Evolutionary conservation across 2,113 vertebrate species (phyloP).

Genomic region (Saguinus midas): DNA sequence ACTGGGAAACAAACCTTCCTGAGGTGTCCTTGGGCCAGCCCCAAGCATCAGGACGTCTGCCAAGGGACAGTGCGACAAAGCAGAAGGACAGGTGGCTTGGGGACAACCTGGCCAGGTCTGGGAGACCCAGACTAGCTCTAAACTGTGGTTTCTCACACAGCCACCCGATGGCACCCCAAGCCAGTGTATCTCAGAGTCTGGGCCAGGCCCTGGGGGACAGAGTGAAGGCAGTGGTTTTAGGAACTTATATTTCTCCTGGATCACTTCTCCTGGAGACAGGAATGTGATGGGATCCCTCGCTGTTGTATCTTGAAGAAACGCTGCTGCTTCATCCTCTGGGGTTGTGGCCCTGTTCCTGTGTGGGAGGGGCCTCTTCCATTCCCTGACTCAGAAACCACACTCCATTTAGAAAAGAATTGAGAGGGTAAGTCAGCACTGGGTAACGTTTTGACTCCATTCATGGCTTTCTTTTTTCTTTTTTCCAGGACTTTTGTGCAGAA

Average conservation of each 20-base stretch:
- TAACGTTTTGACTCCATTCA: background rate
- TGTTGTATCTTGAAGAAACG: constrained; percentile 54
- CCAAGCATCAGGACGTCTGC: background rate
- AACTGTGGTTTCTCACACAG: background rate
- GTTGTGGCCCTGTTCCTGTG: background rate
- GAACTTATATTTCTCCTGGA: constrained; percentile 64
- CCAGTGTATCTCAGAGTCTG: background rate
- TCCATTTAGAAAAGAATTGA: background rate
- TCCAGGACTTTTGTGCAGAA: constrained; percentile 25
- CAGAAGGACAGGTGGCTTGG: background rate
- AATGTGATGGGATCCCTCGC: background rate
- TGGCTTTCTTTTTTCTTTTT: background rate
- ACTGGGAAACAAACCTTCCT: background rate
- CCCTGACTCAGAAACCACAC: background rate
- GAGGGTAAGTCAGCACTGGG: background rate
- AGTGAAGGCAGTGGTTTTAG: background rate
- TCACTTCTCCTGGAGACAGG: constrained; percentile 30
- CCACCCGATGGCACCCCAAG: constrained; percentile 53
- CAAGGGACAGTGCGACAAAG: constrained; percentile 20
- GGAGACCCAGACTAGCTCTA: background rate
- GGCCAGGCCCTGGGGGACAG: background rate
- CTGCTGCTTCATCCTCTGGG: constrained; percentile 43
- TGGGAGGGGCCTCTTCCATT: background rate
- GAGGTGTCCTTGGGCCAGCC: background rate
- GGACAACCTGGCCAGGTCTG: background rate